Conservation (phyloP, 2,888 invertebrate species). For the Stenolophus ochropezus region DNA sequence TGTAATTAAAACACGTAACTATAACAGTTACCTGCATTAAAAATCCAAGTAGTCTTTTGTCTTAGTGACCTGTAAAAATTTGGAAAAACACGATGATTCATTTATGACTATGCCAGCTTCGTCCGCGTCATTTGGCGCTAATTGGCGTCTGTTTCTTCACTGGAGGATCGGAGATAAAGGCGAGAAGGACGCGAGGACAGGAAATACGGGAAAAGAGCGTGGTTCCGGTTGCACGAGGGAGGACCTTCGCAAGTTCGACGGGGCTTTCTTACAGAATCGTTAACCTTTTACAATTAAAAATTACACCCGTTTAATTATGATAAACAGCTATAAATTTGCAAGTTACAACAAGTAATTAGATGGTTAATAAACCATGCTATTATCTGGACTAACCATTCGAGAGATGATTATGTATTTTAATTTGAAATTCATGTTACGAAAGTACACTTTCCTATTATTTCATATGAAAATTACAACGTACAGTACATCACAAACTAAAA, state of each 20-base stretch:
- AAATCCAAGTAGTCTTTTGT: conserved; percentile 24
- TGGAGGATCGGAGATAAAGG: conserved; percentile 8
- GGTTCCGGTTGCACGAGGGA: conserved; percentile 7
- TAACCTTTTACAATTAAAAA: neutral
- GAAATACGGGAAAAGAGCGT: conserved; percentile 35
- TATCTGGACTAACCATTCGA: neutral
- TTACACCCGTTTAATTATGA: neutral
- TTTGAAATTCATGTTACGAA: neutral
- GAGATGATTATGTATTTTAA: neutral
- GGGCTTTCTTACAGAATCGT: neutral
- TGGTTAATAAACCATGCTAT: neutral
- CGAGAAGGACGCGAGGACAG: conserved; percentile 18
- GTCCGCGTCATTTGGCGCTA: conserved; percentile 1
- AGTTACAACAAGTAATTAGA: neutral
- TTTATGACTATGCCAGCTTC: neutral
- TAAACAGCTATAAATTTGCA: conserved; percentile 3
- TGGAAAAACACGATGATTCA: conserved; percentile 5
- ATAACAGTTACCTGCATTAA: conserved; percentile 14
- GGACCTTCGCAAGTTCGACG: conserved; percentile 19
- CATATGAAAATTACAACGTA: too few relatives aligned
- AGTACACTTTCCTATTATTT: too few relatives aligned
- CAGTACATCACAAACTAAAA: too few relatives aligned
- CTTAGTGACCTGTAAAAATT: conserved; percentile 29
- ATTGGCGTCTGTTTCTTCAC: conserved; percentile 13
- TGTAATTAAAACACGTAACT: conserved; percentile 28